A percentile compares a stretch with the other conserved stretches of the same genome.
Evolutionary conservation across 2,797 vertebrate genomes (phyloP).

Genomic region (Acipenser transmontanus): DNA sequence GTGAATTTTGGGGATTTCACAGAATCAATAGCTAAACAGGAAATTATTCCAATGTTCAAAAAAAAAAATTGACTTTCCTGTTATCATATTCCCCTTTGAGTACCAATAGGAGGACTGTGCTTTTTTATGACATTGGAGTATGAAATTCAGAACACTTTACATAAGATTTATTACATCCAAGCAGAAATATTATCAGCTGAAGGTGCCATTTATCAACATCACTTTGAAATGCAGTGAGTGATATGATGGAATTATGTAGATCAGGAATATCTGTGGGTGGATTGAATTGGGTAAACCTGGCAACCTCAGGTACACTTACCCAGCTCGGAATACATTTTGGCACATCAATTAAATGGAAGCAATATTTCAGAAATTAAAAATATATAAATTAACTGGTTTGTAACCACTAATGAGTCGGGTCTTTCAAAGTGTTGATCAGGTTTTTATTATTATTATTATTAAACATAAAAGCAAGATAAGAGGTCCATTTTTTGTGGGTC

Average conservation of each 20-base stretch:
- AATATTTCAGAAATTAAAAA: neutral
- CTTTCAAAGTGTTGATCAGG: conserved; percentile 14
- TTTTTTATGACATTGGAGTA: conserved; percentile 34
- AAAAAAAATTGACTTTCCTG: conserved; percentile 22
- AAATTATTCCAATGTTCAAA: conserved; percentile 31
- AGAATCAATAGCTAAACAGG: conserved; percentile 22
- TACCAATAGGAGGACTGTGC: conserved; percentile 12
- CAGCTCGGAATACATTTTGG: conserved; percentile 42
- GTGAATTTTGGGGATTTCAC: neutral
- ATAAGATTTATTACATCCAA: conserved; percentile 94
- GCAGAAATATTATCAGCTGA: conserved; percentile 91
- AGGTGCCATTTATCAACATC: conserved; percentile 88
- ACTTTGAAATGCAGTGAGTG: conserved; percentile 80
- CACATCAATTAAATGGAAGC: conserved; percentile 39
- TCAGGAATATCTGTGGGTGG: conserved; percentile 84
- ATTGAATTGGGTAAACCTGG: conserved; percentile 96
- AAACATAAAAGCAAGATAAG: too few relatives aligned
- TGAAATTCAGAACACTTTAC: conserved; percentile 70
- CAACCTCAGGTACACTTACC: conserved; percentile 81
- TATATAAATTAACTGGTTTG: conserved; percentile 26
- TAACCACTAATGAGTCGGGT: conserved; percentile 27
- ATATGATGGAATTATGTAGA: conserved; percentile 97
- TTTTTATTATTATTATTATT: neutral
- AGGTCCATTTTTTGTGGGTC: too few relatives aligned
- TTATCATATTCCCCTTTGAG: conserved; percentile 28